Percentiles rank a stretch among this genome's conserved stretches.
phyloP scores from a whole-genome alignment of 2,113 vertebrate species.

The Nycticebus coucang region DNA sequence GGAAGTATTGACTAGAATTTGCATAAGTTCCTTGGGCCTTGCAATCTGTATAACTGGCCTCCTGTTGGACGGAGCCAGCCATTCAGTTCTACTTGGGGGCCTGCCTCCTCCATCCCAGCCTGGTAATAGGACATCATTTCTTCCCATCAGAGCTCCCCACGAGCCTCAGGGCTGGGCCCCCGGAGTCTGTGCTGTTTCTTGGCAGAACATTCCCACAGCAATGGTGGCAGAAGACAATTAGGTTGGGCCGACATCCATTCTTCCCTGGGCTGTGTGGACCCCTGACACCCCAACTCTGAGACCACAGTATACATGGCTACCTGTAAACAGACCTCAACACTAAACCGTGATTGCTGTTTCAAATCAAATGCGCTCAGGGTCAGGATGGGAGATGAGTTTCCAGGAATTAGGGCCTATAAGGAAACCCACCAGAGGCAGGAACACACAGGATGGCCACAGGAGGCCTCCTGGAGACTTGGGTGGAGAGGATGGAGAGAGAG shows the following conservation, averaged over 20 bases:
- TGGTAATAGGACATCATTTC: neutral
- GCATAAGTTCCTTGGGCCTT: neutral
- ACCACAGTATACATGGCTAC: neutral
- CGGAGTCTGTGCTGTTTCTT: neutral
- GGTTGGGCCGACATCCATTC: constrained; percentile 32
- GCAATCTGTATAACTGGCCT: neutral
- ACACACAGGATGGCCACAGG: constrained; percentile 22
- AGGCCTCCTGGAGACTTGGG: constrained; percentile 3
- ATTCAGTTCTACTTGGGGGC: neutral
- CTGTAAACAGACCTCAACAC: neutral
- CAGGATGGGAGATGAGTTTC: constrained; percentile 59
- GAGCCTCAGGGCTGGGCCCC: neutral
- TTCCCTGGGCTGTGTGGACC: neutral
- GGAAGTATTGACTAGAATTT: neutral
- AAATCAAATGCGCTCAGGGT: constrained; percentile 21
- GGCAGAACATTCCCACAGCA: neutral
- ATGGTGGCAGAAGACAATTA: neutral
- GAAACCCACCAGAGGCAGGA: constrained; percentile 52
- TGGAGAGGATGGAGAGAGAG: neutral
- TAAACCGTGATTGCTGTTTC: constrained; percentile 63
- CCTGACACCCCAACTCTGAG: neutral
- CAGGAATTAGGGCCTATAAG: constrained; percentile 13
- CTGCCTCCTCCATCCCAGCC: neutral
- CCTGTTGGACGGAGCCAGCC: neutral
- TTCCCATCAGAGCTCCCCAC: neutral